Conservation (phyloP, 1,140 invertebrate genomes). For the Panagrolaimus sp. region DNA sequence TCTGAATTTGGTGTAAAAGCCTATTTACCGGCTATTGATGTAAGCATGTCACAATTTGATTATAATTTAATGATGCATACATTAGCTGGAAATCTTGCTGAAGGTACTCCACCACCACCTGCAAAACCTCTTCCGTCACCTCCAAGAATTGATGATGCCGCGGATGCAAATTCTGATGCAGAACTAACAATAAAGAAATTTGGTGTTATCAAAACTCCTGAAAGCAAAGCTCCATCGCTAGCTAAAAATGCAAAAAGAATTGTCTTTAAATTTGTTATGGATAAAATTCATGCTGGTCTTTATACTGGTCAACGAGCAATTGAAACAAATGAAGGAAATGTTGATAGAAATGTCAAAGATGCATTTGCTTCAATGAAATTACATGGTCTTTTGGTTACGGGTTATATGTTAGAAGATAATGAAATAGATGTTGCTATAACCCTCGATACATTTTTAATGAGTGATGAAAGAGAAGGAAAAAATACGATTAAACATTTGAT, state of each 20-base stretch:
- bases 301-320: conserved; percentile 26
- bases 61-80: conserved; percentile 74
- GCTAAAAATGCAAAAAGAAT: conserved; percentile 21
- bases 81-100: conserved; percentile 73
- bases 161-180: conserved; percentile 7
- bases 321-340: conserved; percentile 21
- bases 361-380: conserved; percentile 45
- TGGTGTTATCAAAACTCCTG: neutral
- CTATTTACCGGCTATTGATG: conserved; percentile 70
- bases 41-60: conserved; percentile 72
- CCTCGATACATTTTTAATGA: conserved; percentile 51
- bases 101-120: conserved; percentile 60
- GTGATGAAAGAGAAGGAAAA: conserved; percentile 43
- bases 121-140: conserved; percentile 9
- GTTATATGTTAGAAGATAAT: conserved; percentile 49
- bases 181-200: neutral
- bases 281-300: conserved; percentile 36
- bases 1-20: conserved; percentile 79
- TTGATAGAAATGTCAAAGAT: conserved; percentile 20
- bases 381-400: conserved; percentile 33
- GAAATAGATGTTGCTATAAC: conserved; percentile 39
- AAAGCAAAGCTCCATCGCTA: neutral
- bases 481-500: conserved; percentile 45
- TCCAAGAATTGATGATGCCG: conserved; percentile 10
- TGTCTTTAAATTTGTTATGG: conserved; percentile 47